These are phyloP conservation scores for Tupaia tana DNA, from an alignment of 2,113 vertebrate genomes.

Conservation along the genomic window DNA sequence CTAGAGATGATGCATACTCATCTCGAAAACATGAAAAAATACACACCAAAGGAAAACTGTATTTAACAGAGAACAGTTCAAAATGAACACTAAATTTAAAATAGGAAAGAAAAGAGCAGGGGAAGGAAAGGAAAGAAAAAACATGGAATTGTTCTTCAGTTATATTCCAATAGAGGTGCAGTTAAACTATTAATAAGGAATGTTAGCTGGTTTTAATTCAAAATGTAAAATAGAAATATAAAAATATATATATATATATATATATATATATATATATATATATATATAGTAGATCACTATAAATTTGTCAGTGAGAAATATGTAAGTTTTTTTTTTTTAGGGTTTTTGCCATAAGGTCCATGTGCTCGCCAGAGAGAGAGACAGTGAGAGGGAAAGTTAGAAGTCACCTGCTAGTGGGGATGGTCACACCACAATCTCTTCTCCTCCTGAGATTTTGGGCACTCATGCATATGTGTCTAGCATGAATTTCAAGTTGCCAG, in stretches of 20 bases:
- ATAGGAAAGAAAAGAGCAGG: neutral
- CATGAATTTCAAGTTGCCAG: no score
- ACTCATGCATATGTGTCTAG: no score
- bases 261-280: neutral
- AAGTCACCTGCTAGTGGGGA: no score
- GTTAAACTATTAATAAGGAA: neutral
- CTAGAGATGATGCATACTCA: neutral
- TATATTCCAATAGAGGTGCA: neutral
- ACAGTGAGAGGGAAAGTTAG: no score
- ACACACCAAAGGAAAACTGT: neutral
- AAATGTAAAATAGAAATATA: neutral
- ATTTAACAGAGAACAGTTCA: neutral
- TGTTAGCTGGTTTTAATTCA: neutral
- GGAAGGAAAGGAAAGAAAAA: neutral
- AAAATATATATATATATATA: neutral
- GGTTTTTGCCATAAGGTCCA: no score
- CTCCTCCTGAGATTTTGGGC: no score
- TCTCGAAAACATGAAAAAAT: slow-evolving; percentile 30
- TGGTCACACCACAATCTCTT: no score
- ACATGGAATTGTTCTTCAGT: neutral
- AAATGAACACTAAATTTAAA: neutral
- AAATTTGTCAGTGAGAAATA: neutral
- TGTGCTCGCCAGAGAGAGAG: no score
- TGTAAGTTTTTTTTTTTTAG: no score
- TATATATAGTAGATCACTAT: neutral